Evolutionary conservation across 2,797 vertebrate species (phyloP), one percentile per base, ranked within the genome.

Genomic region (Leptoclinus maculatus): DNA sequence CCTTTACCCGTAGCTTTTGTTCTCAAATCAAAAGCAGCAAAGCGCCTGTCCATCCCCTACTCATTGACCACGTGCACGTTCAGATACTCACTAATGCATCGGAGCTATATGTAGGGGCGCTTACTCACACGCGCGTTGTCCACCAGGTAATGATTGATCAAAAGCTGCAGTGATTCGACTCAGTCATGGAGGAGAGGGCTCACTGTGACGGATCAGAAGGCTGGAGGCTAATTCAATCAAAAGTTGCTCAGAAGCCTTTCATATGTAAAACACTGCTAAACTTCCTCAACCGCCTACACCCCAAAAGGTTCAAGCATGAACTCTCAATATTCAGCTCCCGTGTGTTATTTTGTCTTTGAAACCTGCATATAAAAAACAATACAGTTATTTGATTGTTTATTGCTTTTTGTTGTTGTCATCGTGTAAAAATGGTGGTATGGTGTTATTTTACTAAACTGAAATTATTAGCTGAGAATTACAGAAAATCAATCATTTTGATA

Each of bases 211-310:
- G 12, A 11, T 5, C 6, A 49, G 53, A 41, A 45, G 51, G 23
- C 27, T 39, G 38, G 59, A 66, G 32, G 34, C 25, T 34, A 66
- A 81, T 81, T 76, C 41, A 74, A 63, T 83, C 82, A 82, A 27
- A 79, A 57, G 53, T 23, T 29, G 19, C 64, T 72, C 56, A 23
- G 19, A 51, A 10, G 17, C 11, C 25, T 59, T 83, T 71, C 63
- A 70, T 23, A 64, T 51, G 57, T 41, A 66, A 78, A 79, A 63
- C 57, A 23, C 14, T 25, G 51, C 54, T 36, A 51, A 41, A 62
- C 60, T 47, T 59, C 39, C n/a, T 58, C 36, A 66, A 14, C 54
- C 45, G 25, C 34, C 21, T 10, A 25, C 29, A 14, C 34, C 5
- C 39, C 57, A 54, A n/a, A 41, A 56, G 25, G 11, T 59, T 73